Base-by-base conservation (phyloP, 2,888 invertebrate genomes). In the Nomada hirtipes region DNA sequence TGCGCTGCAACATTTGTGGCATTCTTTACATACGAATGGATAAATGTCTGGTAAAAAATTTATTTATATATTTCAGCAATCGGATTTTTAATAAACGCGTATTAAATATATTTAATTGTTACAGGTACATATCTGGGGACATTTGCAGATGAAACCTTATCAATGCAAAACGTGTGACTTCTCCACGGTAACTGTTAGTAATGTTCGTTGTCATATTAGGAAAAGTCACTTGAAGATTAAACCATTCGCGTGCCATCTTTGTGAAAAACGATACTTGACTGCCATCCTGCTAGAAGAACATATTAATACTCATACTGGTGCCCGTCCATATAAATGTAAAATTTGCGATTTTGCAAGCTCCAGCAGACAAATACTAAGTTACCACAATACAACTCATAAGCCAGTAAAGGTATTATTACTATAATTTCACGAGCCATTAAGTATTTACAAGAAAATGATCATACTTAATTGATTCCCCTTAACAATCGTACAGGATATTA, bases 141-240 rank as follows among this genome's bases (percentile, higher is more conserved):
- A 92, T 68, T 79, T 92, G 4, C 88, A 91, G 2, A 92, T 92
- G 89, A 91, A 89, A 75, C 92, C 92, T 0, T 92, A 89, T 75
- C 85, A 90, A 20, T 92, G 92, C 72, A 90, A 78, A 63, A 86
- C 81, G 0, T 92, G 92, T 61, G 86, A 89, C 11, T 92, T 92
- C 57, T 70, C 91, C 2, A 92, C 92, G 0, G 89, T 92, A 1
- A 92, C 92, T 1, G 85, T 92, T 2, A 92, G 89, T 50, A 92
- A 92, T 64, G 89, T 92, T 53, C 89, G 92, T 0, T 90, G 90
- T 50, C 92, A 92, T 68, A 91, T 92, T 7, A 87, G 92, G 50
- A 92, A 92, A 67, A 91, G 91, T 69, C 92, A 92, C 72, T 79
- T 92, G 15, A 92, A 92, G 83, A 90, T 92, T 47, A 92, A 92